Evolutionary conservation across 2,888 invertebrate genomes (phyloP).

Genomic region (Cerceris ruficornis): DNA sequence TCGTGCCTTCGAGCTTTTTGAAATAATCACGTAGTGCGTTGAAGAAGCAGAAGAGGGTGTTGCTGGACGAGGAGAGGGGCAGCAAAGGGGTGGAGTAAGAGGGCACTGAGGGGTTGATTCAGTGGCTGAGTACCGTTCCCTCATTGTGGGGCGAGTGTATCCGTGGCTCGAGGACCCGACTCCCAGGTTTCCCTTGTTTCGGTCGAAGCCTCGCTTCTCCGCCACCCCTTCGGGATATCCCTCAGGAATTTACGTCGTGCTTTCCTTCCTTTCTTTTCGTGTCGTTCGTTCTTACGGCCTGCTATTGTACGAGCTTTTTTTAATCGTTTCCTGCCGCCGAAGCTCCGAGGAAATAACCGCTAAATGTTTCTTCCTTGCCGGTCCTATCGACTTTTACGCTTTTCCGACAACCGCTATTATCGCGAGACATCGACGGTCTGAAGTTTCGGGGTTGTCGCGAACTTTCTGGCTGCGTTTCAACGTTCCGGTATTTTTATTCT

Average conservation of each 20-base stretch:
- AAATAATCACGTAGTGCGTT: conserved; percentile 78
- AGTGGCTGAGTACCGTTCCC: conserved; percentile 72
- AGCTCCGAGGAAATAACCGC: neutral
- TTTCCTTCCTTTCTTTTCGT: conserved; percentile 21
- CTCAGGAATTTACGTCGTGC: conserved; percentile 37
- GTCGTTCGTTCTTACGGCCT: neutral
- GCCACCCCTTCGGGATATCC: conserved; percentile 44
- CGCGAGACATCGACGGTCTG: neutral
- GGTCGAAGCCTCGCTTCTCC: conserved; percentile 33
- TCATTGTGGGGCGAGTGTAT: conserved; percentile 70
- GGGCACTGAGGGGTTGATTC: conserved; percentile 68
- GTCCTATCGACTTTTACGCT: neutral
- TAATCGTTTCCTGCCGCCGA: conserved; percentile 25
- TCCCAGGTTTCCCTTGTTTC: conserved; percentile 59
- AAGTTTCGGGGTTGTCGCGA: too few species aligned
- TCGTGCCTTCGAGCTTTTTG: conserved; percentile 71
- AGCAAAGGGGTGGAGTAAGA: conserved; percentile 45
- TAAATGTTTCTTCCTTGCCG: neutral
- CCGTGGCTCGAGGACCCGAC: conserved; percentile 66
- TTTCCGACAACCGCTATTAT: neutral
- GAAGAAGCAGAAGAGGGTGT: conserved; percentile 67
- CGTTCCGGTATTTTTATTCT: too few species aligned
- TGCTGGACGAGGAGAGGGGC: conserved; percentile 50
- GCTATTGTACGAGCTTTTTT: conserved; percentile 13
- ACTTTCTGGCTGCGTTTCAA: too few species aligned